phyloP scores from a whole-genome alignment of 2,888 invertebrate species.

The Drosophila merina region DNA sequence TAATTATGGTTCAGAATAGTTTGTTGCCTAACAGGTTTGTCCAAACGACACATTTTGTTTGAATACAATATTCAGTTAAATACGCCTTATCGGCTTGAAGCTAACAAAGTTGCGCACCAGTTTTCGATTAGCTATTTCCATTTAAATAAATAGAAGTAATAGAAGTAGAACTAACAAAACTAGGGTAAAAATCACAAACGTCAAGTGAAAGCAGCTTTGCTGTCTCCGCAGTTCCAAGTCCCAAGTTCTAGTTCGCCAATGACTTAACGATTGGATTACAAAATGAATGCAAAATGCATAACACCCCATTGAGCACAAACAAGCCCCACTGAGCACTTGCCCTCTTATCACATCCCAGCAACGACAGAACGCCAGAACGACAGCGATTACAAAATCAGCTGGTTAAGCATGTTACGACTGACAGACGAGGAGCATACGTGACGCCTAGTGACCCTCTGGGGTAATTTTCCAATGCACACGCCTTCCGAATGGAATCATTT shows the following conservation, averaged over 20 bases:
- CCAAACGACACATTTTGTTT: neutral
- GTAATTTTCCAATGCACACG: slow-evolving; percentile 55
- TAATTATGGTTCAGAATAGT: slow-evolving; percentile 25
- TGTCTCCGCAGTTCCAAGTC: neutral
- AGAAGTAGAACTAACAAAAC: no score
- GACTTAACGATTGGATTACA: slow-evolving; percentile 28
- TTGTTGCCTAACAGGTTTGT: slow-evolving; percentile 27
- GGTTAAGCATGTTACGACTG: slow-evolving; percentile 38
- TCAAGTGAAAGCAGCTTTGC: neutral
- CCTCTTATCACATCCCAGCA: slow-evolving; percentile 13
- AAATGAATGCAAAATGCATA: slow-evolving; percentile 9
- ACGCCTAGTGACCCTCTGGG: slow-evolving; percentile 32
- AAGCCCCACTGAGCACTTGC: slow-evolving; percentile 15
- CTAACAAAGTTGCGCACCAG: neutral
- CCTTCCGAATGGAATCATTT: slow-evolving; percentile 11
- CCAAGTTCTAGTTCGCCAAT: slow-evolving; percentile 27
- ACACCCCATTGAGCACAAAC: neutral
- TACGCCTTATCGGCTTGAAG: slow-evolving; percentile 1
- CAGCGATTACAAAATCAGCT: slow-evolving; percentile 53
- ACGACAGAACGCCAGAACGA: neutral
- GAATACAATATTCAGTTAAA: slow-evolving; percentile 17
- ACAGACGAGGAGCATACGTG: slow-evolving; percentile 30
- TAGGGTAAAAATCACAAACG: neutral
- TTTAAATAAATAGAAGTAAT: no score
- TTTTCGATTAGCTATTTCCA: neutral